Base-by-base conservation (phyloP, 2,797 vertebrate genomes). In the Eospalax fontanierii region DNA sequence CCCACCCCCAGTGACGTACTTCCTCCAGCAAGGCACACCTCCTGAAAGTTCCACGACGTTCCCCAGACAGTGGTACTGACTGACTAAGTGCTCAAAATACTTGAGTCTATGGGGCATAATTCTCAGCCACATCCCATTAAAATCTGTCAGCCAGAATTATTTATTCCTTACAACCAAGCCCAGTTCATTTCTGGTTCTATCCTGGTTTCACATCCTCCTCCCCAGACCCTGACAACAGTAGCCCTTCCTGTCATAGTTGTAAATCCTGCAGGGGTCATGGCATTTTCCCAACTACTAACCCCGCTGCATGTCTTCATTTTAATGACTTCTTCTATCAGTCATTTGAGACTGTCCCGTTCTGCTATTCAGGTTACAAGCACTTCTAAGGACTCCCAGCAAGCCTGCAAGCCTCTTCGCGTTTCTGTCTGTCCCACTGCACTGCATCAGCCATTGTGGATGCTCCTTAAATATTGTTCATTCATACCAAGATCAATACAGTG, bases 381-480 rank as follows among this genome's bases (percentile, higher is more conserved):
- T 12, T 2, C 6, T 2, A 28, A 5, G 40, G 33, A 7, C 70
- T 81, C 63, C 70, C 76, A 18, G 18, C 57, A 38, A 63, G 19
- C 57, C 22, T 76, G 70, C 4, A 71, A 21, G 68, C 74, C 21
- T 1, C 35, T 38, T 71, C 59, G 4, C 30, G 16, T 40, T 66
- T 71, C 22, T 79, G 33, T 63, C 71, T 74, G 46, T 40, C 22
- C 14, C 7, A 22, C 6, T 61, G 46, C 6, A 11, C 30, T 30
- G 54, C 21, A 19, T 35, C n/a, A 6, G 18, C 7, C 28, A 7
- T 22, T 75, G 35, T 1, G 28, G 82, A 18, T 33, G 26, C 50
- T 50, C 57, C 65, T 68, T 68, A 86, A 70, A 57, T 71, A 79
- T 74, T 82, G 50, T 61, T 89, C 92, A 43, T 24, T 59, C 76